phyloP scores from a whole-genome alignment of 2,888 invertebrate genomes.

The Monopis laevigella region DNA sequence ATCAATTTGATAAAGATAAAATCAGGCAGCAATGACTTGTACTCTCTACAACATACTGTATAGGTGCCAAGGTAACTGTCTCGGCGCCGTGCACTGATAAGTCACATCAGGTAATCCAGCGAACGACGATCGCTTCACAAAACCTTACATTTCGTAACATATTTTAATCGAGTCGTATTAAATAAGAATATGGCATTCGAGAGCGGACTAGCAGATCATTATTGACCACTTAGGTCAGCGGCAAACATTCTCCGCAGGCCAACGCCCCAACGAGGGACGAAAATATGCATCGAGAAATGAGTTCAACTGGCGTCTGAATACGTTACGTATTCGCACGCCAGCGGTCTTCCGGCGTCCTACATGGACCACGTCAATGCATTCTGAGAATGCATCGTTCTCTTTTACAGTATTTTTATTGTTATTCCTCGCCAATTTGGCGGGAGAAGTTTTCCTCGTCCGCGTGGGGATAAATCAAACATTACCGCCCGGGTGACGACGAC shows the following conservation, averaged over 20 bases:
- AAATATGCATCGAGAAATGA: constrained; percentile 5
- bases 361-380: constrained; percentile 54
- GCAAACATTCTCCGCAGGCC: constrained; percentile 62
- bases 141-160: no score
- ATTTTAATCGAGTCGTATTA: not conserved
- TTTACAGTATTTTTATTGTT: constrained; percentile 54
- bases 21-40: no score
- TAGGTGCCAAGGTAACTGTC: constrained; percentile 47
- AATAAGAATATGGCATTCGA: constrained; percentile 5
- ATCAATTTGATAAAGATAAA: no score
- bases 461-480: constrained; percentile 20
- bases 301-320: constrained; percentile 5
- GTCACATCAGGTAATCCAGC: constrained; percentile 45
- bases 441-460: constrained; percentile 32
- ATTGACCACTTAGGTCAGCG: constrained; percentile 61
- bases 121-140: no score
- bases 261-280: constrained; percentile 38
- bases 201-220: constrained; percentile 58
- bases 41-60: no score
- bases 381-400: constrained; percentile 58
- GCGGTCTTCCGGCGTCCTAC: constrained; percentile 28
- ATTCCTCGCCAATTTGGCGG: constrained; percentile 37
- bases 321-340: not conserved
- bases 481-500: constrained; percentile 4
- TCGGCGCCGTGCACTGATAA: constrained; percentile 48